These are phyloP conservation scores for Neodiprion fabricii DNA, from an alignment of 1,140 invertebrate genomes.

Conservation along the genomic window DNA sequence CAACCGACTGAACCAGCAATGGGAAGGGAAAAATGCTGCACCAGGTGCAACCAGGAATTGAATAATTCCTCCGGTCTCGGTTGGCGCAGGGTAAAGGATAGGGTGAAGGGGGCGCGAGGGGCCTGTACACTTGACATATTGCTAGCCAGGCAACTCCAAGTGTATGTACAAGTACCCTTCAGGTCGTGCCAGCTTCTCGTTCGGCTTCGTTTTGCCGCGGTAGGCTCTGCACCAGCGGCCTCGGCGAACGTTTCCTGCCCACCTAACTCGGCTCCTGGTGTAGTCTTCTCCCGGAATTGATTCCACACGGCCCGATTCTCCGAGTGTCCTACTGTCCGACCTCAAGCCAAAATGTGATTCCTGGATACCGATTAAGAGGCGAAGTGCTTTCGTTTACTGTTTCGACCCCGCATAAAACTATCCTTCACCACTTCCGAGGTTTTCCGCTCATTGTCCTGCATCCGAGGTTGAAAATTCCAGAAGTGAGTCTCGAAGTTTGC, in stretches of 20 bases:
- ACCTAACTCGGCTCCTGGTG: background rate
- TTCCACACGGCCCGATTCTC: background rate
- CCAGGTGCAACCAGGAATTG: no score
- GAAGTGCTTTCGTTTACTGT: background rate
- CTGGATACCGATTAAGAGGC: background rate
- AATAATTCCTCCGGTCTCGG: no score
- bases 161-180: slow-evolving; percentile 44
- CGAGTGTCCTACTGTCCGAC: background rate
- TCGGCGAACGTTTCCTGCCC: background rate
- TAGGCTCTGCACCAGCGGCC: background rate
- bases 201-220: slow-evolving; percentile 3
- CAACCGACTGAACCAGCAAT: no score
- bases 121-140: slow-evolving; percentile 54
- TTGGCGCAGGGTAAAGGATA: background rate
- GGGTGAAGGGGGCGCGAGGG: slow-evolving; percentile 17
- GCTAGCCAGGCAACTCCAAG: slow-evolving; percentile 53
- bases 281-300: slow-evolving; percentile 10
- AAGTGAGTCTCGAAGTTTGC: no score
- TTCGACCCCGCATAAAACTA: background rate
- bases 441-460: no score
- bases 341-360: no score
- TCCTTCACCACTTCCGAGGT: background rate
- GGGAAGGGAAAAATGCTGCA: no score
- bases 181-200: slow-evolving; percentile 24
- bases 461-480: no score